These are phyloP conservation scores for Steatocranus sp. DNA, from an alignment of 2,797 vertebrate species.

Conservation along the genomic window DNA sequence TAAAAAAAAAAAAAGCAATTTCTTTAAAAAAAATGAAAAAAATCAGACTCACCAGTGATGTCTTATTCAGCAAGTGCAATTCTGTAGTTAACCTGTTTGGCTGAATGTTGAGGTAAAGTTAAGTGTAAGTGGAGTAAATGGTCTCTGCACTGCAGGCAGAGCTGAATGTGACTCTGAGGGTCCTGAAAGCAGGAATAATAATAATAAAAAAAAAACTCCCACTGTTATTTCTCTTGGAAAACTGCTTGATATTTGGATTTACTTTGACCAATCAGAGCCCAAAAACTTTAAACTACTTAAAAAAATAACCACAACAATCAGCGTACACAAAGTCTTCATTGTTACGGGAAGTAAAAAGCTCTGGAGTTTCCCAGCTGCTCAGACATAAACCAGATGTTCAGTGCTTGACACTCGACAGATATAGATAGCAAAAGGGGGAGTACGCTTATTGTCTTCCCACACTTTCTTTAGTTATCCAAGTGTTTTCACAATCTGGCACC, in stretches of 20 bases:
- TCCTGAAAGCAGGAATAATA: neutral
- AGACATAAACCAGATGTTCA: conserved; percentile 57
- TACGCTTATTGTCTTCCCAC: neutral
- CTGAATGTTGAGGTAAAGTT: neutral
- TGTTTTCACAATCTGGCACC: conserved; percentile 4
- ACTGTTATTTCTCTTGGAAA: neutral
- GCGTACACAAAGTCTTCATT: neutral
- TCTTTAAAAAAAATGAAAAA: neutral
- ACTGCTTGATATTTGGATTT: neutral
- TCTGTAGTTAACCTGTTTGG: neutral
- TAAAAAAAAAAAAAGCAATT: rapidly evolving
- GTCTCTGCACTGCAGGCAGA: conserved; percentile 16
- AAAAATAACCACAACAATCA: neutral
- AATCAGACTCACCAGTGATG: conserved; percentile 25
- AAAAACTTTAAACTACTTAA: neutral
- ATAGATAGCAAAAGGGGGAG: neutral
- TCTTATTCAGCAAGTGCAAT: neutral
- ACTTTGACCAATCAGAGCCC: neutral
- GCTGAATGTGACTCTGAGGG: neutral
- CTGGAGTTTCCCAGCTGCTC: conserved; percentile 34
- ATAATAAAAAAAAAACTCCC: neutral
- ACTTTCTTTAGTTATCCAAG: neutral
- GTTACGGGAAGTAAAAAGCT: conserved; percentile 37
- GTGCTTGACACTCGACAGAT: conserved; percentile 12
- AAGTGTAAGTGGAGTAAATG: neutral